Percentiles rank a stretch among this genome's conserved stretches.
Evolutionary conservation across 2,888 invertebrate genomes (phyloP).

Genomic region (Lasius platythorax): DNA sequence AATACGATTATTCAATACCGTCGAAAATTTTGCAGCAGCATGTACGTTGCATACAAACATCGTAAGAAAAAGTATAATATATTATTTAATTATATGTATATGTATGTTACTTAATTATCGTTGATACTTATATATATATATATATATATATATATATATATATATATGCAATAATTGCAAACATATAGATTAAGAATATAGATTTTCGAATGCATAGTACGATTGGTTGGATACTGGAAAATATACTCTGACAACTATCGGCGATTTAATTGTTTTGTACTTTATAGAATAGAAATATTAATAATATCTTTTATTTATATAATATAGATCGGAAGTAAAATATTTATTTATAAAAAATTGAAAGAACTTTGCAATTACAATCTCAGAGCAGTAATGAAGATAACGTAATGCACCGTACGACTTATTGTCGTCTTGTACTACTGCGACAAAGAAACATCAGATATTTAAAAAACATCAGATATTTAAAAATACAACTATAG

Average conservation of each 20-base stretch:
- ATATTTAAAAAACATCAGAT: background rate
- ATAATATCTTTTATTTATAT: background rate
- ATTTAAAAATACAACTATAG: background rate
- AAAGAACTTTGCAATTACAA: background rate
- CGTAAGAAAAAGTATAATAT: background rate
- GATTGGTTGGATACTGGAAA: background rate
- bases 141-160: background rate
- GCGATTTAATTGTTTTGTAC: background rate
- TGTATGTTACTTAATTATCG: background rate
- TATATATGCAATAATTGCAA: background rate
- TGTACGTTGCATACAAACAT: background rate
- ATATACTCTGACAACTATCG: background rate
- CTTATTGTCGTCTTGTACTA: slow-evolving; percentile 3
- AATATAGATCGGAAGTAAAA: background rate
- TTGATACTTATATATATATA: background rate
- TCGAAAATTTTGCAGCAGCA: background rate
- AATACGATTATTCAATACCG: background rate
- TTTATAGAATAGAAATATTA: background rate
- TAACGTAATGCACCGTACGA: background rate
- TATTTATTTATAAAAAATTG: background rate
- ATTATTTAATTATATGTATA: background rate
- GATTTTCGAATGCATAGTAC: background rate
- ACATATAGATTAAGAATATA: background rate
- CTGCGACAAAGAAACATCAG: background rate
- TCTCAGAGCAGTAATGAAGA: background rate